Conservation (phyloP, 2,888 invertebrate species). For the Heliconius hortense region DNA sequence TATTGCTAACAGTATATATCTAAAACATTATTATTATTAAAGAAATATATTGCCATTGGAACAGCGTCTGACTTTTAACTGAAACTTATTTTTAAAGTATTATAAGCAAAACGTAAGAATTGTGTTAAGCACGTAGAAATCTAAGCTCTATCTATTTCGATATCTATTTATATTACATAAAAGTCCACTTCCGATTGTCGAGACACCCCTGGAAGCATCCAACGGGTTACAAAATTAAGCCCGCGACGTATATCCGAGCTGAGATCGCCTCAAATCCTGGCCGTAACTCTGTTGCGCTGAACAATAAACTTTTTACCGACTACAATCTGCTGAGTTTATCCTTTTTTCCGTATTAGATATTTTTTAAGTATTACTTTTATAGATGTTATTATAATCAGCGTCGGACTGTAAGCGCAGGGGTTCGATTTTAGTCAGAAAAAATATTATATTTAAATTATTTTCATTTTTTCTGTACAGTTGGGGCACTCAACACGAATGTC, state of each 20-base stretch:
- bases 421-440: no score
- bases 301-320: constrained; percentile 13
- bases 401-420: no score
- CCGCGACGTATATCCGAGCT: not conserved
- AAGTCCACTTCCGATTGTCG: not conserved
- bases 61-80: not conserved
- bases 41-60: not conserved
- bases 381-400: no score
- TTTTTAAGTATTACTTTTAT: not conserved
- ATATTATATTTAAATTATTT: no score
- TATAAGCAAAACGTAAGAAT: not conserved
- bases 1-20: no score
- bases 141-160: not conserved
- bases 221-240: not conserved
- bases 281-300: not conserved
- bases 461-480: no score
- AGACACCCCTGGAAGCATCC: not conserved
- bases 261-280: constrained; percentile 9
- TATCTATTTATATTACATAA: not conserved
- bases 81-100: not conserved
- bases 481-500: no score
- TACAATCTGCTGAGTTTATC: not conserved
- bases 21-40: not conserved
- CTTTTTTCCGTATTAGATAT: not conserved
- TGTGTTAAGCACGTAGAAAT: not conserved